Conservation (phyloP, 2,797 vertebrate species). For the Sphenodon punctatus region DNA sequence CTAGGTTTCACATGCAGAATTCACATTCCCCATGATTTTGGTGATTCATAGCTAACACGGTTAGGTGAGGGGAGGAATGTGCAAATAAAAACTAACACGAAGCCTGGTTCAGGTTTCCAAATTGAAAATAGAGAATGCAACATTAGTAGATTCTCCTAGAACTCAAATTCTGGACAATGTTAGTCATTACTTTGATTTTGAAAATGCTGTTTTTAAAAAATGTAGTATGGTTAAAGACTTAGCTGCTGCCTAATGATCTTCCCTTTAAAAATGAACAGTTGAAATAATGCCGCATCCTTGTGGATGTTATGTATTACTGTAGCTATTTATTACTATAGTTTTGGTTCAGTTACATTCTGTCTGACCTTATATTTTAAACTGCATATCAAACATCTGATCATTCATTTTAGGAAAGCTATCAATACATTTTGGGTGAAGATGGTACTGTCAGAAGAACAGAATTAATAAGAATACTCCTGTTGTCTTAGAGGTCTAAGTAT, state of each 20-base stretch:
- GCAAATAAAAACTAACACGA: background rate
- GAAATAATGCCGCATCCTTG: background rate
- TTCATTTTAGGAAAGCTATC: background rate
- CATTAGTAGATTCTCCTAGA: background rate
- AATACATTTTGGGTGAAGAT: background rate
- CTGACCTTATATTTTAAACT: fast-evolving
- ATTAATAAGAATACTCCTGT: background rate
- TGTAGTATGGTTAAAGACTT: no score
- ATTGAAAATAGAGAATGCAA: background rate
- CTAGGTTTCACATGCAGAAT: background rate
- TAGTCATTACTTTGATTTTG: background rate
- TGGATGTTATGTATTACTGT: fast-evolving
- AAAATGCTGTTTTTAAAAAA: background rate
- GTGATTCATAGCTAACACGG: background rate
- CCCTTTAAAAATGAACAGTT: background rate
- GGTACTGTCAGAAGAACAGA: background rate
- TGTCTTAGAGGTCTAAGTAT: no score
- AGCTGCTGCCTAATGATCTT: background rate
- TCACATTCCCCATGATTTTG: background rate
- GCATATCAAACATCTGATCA: background rate
- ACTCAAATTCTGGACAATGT: background rate
- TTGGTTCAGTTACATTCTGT: background rate
- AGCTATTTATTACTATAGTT: background rate
- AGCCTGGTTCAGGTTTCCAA: background rate
- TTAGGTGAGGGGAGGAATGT: background rate